phyloP scores from a whole-genome alignment of 2,797 vertebrate genomes.

The Zenarchopterus dispar region DNA sequence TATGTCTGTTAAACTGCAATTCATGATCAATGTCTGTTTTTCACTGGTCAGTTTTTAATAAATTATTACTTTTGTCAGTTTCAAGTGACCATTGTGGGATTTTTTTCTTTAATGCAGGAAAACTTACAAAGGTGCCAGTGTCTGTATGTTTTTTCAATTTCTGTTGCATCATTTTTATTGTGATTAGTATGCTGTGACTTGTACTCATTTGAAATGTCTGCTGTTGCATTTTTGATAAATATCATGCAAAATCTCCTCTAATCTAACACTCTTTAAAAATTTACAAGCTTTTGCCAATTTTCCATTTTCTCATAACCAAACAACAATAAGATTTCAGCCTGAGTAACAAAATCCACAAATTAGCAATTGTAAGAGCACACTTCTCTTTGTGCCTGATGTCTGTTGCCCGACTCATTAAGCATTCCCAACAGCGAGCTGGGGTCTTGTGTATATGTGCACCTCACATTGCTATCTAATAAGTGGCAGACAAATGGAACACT shows the following conservation, averaged over 20 bases:
- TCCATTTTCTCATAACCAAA: constrained; percentile 48
- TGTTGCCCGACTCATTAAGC: constrained; percentile 60
- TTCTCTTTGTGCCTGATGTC: constrained; percentile 41
- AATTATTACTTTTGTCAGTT: too few species aligned
- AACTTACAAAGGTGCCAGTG: too few species aligned
- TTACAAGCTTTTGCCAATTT: background rate
- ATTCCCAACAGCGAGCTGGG: constrained; percentile 64
- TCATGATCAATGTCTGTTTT: too few species aligned
- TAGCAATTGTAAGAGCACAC: constrained; percentile 45
- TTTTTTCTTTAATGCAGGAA: too few species aligned
- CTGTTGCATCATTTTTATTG: constrained; percentile 49
- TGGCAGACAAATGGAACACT: constrained; percentile 71
- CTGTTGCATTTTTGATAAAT: constrained; percentile 19
- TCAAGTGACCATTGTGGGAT: too few species aligned
- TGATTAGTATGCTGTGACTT: constrained; percentile 46
- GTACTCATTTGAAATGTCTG: constrained; percentile 21
- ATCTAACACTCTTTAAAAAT: constrained; percentile 20
- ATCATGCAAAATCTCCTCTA: constrained; percentile 17
- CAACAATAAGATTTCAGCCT: constrained; percentile 43
- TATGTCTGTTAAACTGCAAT: too few species aligned
- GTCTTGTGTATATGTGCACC: constrained; percentile 60
- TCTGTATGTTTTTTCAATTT: constrained; percentile 24
- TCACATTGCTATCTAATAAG: constrained; percentile 74
- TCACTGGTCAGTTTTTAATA: too few species aligned
- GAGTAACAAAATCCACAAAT: constrained; percentile 55